Conservation (phyloP, 1,140 invertebrate genomes). For the Ips nitidus region DNA sequence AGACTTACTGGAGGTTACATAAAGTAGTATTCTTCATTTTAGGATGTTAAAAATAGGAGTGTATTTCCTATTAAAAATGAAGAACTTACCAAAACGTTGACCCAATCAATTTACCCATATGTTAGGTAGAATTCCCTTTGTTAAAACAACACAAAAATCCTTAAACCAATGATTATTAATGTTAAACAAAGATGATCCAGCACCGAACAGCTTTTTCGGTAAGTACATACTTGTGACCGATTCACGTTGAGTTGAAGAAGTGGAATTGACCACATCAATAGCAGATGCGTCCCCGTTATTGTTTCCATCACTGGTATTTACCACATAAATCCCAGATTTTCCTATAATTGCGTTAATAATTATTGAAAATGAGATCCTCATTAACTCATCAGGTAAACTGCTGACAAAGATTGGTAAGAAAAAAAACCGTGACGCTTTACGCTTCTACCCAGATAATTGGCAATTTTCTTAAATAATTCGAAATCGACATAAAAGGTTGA, state of each 20-base stretch:
- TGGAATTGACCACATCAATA: constrained; percentile 8
- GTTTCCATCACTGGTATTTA: constrained; percentile 40
- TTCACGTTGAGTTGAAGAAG: constrained; percentile 27
- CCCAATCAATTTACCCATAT: too few relatives aligned
- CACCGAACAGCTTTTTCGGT: constrained; percentile 1
- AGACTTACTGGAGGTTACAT: too few relatives aligned
- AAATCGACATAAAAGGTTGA: background rate
- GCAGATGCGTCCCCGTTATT: constrained; percentile 24
- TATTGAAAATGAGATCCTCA: background rate
- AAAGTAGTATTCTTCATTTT: too few relatives aligned
- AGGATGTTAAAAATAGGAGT: too few relatives aligned
- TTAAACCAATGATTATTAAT: background rate
- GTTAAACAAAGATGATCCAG: constrained; percentile 2
- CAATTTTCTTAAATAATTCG: background rate
- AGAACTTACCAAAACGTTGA: too few relatives aligned
- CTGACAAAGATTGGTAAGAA: too few relatives aligned
- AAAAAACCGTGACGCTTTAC: background rate
- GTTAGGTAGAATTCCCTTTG: too few relatives aligned
- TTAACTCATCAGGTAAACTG: too few relatives aligned
- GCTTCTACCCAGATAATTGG: background rate
- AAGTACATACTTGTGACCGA: constrained; percentile 35
- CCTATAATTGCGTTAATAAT: constrained; percentile 27
- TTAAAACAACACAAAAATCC: background rate
- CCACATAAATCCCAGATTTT: constrained; percentile 43
- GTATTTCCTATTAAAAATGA: too few relatives aligned